A percentile compares a stretch with the other conserved stretches of the same genome.
Conservation (phyloP, 1,140 invertebrate genomes). For the Magallana gigas region DNA sequence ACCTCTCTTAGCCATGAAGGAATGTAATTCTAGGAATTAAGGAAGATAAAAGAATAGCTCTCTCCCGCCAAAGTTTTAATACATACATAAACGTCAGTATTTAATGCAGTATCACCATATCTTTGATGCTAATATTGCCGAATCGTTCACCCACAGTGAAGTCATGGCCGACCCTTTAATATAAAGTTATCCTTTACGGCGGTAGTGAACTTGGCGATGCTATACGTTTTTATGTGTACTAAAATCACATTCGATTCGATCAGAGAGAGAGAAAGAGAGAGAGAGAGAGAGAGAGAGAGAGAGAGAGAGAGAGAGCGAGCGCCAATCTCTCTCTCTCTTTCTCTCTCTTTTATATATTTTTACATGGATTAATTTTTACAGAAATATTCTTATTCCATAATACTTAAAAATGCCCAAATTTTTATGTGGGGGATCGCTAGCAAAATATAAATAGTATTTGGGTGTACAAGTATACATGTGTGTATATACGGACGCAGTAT, state of each 20-base stretch:
- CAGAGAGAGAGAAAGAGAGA: constrained; percentile 4
- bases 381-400: too few species aligned
- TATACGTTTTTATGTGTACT: not conserved
- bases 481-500: too few species aligned
- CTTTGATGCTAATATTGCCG: constrained; percentile 12
- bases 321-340: too few species aligned
- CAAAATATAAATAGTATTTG: too few species aligned
- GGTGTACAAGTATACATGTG: too few species aligned
- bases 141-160: constrained; percentile 9
- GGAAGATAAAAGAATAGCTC: constrained; percentile 4
- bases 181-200: not conserved
- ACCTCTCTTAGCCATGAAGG: not conserved
- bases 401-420: too few species aligned
- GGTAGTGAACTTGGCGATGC: not conserved
- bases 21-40: not conserved
- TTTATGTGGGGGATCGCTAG: too few species aligned
- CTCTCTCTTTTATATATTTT: too few species aligned
- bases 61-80: constrained; percentile 11
- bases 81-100: constrained; percentile 18
- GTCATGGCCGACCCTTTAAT: not conserved
- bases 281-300: constrained; percentile 13
- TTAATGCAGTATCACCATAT: constrained; percentile 10
- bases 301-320: not conserved
- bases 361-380: too few species aligned
- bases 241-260: not conserved